Base-by-base conservation (phyloP, 2,888 invertebrate genomes). In the Crioceris asparagi region DNA sequence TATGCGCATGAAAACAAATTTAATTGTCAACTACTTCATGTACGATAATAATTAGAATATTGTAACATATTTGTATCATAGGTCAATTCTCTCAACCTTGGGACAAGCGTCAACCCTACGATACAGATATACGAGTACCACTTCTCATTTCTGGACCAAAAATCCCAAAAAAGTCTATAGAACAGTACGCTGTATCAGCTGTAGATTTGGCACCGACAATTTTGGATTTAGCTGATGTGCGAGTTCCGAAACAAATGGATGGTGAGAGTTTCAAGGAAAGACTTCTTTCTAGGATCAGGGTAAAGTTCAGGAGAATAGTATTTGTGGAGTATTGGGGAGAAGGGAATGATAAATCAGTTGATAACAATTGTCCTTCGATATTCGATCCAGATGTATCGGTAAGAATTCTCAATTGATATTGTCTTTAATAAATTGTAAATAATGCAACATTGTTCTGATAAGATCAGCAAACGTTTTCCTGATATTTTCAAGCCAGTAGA, bases 81-180 rank as follows among this genome's bases (percentile, higher is more conserved):
- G 90, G 91, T 8, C 91, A 92, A 66, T 91, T 88, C 64, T 77
- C 83, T 2, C 77, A 87, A 66, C 83, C 88, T 0, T 79, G 78
- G 66, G 92, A 93, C 63, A 93, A 93, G 57, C 69, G 92, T 2
- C 88, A 90, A 53, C 84, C 86, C 0, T 93, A 93, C 62, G 90
- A 93, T 58, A 80, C 86, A 0, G 93, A 93, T 56, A 79, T 91
- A 29, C 73, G 79, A 48, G 79, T 93, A 0, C 92, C 92, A 0
- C 67, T 93, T 3, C 54, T 90, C 31, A 74, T 93, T 2, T 69
- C 79, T 30, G 92, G 88, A 0, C 91, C 92, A 0, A 69, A 69
- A 2, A 64, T 88, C 8, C 63, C 62, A 17, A 71, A 71, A 33
- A 55, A 61, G 0, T 33, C 47, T 2, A 51, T 66, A 1, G 62